Conservation (phyloP, 2,113 vertebrate species). For the Silurus meridionalis region DNA sequence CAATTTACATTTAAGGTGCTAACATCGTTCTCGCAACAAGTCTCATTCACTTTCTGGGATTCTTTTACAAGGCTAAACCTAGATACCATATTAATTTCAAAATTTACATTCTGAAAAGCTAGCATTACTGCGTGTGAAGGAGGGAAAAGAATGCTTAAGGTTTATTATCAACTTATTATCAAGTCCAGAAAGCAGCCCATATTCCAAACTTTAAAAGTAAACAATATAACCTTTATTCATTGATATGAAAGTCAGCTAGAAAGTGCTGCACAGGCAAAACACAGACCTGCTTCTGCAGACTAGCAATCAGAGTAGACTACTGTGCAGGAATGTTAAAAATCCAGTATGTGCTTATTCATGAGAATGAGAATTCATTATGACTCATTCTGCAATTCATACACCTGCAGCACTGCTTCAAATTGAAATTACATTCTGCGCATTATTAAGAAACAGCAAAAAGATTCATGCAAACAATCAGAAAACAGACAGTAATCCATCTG, state of each 20-base stretch:
- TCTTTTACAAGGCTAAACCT: not conserved
- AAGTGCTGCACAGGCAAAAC: conserved; percentile 2
- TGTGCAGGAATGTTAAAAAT: not conserved
- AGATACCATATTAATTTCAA: not conserved
- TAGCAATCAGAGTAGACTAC: conserved; percentile 2
- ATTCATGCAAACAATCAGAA: conserved; percentile 7
- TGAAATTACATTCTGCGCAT: not conserved
- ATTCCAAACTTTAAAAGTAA: not conserved
- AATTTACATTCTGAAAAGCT: not conserved
- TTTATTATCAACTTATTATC: not conserved
- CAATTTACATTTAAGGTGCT: not conserved
- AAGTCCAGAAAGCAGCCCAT: not conserved
- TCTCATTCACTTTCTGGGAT: not conserved
- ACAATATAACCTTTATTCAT: not conserved
- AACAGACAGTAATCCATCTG: not conserved
- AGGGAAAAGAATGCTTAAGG: not conserved
- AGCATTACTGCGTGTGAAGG: not conserved
- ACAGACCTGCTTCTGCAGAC: not conserved
- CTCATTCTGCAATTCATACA: not conserved
- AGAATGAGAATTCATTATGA: conserved; percentile 3
- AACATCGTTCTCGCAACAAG: not conserved
- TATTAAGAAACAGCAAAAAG: not conserved
- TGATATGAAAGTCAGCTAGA: not conserved
- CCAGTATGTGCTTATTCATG: not conserved
- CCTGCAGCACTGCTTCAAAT: conserved; percentile 12